These are phyloP conservation scores for Nothocercus nigrocapillus DNA, from an alignment of 2,113 vertebrate genomes.

Conservation along the genomic window DNA sequence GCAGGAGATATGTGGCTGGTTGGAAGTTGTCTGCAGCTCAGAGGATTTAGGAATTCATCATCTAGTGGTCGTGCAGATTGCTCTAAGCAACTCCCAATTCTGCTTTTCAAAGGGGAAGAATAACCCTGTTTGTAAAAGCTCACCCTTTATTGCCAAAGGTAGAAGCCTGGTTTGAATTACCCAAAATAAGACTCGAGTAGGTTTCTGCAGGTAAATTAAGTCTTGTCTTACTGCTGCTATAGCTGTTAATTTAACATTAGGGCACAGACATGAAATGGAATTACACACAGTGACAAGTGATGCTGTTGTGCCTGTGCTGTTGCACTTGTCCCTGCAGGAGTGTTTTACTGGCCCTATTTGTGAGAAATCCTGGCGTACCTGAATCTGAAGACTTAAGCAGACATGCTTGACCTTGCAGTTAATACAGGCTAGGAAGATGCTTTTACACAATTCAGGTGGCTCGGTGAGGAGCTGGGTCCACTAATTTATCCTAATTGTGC, in stretches of 20 bases:
- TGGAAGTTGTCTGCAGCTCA: not conserved
- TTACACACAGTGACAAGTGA: fast-evolving
- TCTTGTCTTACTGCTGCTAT: not conserved
- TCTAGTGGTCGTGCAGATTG: fast-evolving
- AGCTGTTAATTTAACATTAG: not conserved
- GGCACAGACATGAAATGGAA: fast-evolving
- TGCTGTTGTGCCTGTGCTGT: fast-evolving
- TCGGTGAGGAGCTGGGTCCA: not conserved
- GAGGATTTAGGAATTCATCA: not conserved
- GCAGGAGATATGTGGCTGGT: not conserved
- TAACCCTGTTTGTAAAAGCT: not conserved
- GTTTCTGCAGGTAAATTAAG: not conserved
- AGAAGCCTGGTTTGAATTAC: not conserved
- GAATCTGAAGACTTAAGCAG: not conserved
- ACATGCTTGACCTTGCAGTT: fast-evolving
- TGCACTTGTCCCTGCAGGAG: not conserved
- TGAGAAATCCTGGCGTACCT: not conserved
- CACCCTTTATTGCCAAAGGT: fast-evolving
- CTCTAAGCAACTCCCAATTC: not conserved
- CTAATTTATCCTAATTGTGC: conserved; percentile 28
- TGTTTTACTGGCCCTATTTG: fast-evolving
- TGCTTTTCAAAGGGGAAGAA: not conserved
- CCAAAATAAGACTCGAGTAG: not conserved
- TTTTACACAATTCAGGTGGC: not conserved
- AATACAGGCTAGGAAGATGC: not conserved